Evolutionary conservation across 2,113 vertebrate species (phyloP).

Genomic region (Sturnus vulgaris): DNA sequence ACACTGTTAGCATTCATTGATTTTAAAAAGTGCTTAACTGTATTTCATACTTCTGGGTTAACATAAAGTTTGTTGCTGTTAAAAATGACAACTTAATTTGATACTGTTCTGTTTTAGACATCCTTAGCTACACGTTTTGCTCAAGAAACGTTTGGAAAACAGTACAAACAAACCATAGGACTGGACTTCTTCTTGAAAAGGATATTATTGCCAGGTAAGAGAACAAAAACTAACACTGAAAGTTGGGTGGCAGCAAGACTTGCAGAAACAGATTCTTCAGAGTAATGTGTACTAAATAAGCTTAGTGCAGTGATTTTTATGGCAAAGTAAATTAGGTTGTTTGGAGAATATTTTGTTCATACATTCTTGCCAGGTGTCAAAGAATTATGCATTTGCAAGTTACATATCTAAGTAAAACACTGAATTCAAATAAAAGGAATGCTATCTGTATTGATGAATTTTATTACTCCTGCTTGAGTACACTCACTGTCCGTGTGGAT

Average conservation of each 20-base stretch:
- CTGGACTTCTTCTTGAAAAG: constrained; percentile 99
- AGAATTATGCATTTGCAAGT: not conserved
- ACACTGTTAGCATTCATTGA: not conserved
- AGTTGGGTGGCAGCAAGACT: not conserved
- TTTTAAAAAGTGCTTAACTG: not conserved
- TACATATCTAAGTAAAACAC: not conserved
- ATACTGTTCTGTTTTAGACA: constrained; percentile 83
- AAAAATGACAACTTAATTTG: constrained; percentile 57
- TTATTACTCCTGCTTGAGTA: not conserved
- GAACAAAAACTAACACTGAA: constrained; percentile 7
- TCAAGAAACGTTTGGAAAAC: constrained; percentile 98
- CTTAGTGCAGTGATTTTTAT: not conserved
- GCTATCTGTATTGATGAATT: not conserved
- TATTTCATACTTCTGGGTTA: constrained; percentile 38
- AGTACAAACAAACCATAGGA: constrained; percentile 98
- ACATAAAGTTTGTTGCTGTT: constrained; percentile 23
- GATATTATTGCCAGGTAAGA: constrained; percentile 96
- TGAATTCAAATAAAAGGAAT: not conserved
- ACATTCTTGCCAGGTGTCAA: not conserved
- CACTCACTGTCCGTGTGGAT: not conserved
- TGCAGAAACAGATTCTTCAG: not conserved
- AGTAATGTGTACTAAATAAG: not conserved
- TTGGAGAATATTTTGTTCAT: not conserved
- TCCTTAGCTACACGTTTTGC: constrained; percentile 94
- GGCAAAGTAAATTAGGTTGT: not conserved